Conservation (phyloP, 1,140 invertebrate genomes). For the Antheraea mylitta region DNA sequence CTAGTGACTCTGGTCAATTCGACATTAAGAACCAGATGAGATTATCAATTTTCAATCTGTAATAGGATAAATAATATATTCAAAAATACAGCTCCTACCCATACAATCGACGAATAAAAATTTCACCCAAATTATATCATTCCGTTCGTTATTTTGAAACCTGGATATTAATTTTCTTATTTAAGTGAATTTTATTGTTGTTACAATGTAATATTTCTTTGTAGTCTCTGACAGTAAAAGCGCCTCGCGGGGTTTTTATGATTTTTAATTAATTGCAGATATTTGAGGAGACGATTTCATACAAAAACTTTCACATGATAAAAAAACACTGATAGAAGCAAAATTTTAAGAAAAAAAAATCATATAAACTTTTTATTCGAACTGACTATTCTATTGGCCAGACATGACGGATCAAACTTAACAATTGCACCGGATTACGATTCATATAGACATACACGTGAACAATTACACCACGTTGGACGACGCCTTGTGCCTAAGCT, state of each 20-base stretch:
- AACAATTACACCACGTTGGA: too few species aligned
- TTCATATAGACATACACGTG: too few species aligned
- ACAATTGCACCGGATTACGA: too few species aligned
- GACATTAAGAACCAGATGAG: too few species aligned
- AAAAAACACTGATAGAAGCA: too few species aligned
- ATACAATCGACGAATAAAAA: neutral
- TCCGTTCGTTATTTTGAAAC: neutral
- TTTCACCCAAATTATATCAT: slow-evolving; percentile 3
- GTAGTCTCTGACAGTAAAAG: neutral
- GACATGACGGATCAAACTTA: too few species aligned
- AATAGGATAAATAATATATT: neutral
- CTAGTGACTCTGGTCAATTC: too few species aligned
- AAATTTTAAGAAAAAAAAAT: too few species aligned
- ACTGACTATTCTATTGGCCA: too few species aligned
- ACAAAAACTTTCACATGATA: neutral
- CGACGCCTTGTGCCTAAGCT: too few species aligned
- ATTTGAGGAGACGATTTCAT: neutral
- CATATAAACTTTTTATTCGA: too few species aligned
- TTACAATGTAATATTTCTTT: slow-evolving; percentile 2
- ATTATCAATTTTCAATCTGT: too few species aligned
- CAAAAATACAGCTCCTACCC: neutral
- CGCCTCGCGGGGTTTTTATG: neutral
- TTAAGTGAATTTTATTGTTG: neutral
- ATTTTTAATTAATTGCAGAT: neutral
- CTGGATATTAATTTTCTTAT: neutral